Base-by-base conservation (phyloP, 2,113 vertebrate species). In the Thamnophis sirtalis region DNA sequence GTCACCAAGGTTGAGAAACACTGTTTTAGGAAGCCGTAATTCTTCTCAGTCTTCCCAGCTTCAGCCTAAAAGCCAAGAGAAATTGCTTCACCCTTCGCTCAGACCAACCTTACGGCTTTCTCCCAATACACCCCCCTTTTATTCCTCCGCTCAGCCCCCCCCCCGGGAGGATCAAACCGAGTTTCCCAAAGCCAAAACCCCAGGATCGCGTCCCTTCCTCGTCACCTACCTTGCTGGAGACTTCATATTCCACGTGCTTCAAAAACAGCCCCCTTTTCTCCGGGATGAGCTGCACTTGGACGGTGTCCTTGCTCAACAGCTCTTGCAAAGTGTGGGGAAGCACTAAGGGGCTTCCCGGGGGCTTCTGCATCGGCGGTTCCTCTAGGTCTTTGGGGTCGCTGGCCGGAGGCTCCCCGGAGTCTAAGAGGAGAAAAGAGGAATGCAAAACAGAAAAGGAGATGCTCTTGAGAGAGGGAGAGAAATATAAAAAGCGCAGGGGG, bases 211-310 rank as follows among this genome's bases (percentile, higher is more conserved):
- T 11, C 9, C 8, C 7, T 24, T 11, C 9, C 85, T 17, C 19
- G 6, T 22, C 9, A 26, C 43, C 68, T 1, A 5, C 99, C 98
- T 99, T 98, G 97, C 98, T 99, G 94, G 98, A 98, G 94, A 99
- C 97, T 95, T 99, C 98, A 49, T 99, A 99, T 68, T 99, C 99
- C 97, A 99, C 99, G 49, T 99, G 99, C 96, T 99, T 99, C 89
- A 99, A 98, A 91, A 99, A 99, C 92, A 99, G 97, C 38, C 99
- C 99, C 93, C 99, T 99, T 98, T 99, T 99, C 98, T 99, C 99
- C 0, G 99, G 99, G 87, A 99, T 98, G 88, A 99, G 98, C 97
- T 99, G 98, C 97, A 99, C 98, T 94, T 98, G 98, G 92, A 99
- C 98, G 0, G 96, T 97, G 87, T 99, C 99, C 73, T 97, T 97